Conservation (phyloP, 2,113 vertebrate genomes). For the Cephalopterus ornatus region DNA sequence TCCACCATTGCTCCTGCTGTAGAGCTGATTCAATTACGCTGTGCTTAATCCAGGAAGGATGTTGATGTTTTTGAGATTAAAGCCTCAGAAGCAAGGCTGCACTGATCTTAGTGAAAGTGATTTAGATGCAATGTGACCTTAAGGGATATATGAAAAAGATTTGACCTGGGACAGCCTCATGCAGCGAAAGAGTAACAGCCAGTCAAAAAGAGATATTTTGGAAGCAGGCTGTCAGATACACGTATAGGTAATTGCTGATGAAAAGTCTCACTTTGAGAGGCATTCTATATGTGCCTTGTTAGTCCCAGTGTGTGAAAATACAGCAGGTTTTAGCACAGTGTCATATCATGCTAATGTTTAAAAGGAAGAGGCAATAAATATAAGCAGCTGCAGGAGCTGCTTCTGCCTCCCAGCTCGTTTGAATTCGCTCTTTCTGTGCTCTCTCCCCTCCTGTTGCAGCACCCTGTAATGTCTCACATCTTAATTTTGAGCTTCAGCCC, state of each 20-base stretch:
- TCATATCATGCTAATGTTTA: not conserved
- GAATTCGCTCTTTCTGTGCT: not conserved
- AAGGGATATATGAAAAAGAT: not conserved
- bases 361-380: not conserved
- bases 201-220: not conserved
- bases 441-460: not conserved
- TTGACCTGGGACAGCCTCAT: not conserved
- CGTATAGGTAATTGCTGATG: not conserved
- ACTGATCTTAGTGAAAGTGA: not conserved
- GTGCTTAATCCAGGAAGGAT: not conserved
- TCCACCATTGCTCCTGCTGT: not conserved
- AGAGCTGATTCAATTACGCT: not conserved
- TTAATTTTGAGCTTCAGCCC: not conserved
- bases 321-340: not conserved
- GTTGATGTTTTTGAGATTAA: not conserved
- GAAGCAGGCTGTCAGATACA: not conserved
- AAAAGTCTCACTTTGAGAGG: not conserved
- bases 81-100: not conserved
- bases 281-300: not conserved
- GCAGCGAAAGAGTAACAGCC: not conserved
- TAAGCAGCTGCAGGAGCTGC: not conserved
- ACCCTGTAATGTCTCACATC: rapidly evolving
- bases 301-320: not conserved
- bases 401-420: not conserved
- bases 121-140: not conserved